These are phyloP conservation scores for Harmothoe impar DNA, from an alignment of 2,888 invertebrate genomes.

Conservation along the genomic window DNA sequence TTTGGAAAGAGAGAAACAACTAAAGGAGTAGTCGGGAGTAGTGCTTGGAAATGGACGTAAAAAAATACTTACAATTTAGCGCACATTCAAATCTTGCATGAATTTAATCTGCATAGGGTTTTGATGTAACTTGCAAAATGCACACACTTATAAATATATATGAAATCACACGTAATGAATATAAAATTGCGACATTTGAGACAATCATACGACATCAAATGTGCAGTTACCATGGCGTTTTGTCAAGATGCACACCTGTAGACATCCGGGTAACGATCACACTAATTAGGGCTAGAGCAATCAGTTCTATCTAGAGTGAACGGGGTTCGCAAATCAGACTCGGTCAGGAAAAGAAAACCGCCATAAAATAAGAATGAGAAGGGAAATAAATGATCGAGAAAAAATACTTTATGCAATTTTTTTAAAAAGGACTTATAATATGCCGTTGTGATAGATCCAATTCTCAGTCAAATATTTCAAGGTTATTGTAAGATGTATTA, in stretches of 20 bases:
- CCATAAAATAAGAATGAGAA: neutral
- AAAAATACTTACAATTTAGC: conserved; percentile 60
- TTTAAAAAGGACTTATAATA: too few species aligned
- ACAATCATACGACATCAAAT: conserved; percentile 63
- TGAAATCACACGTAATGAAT: conserved; percentile 33
- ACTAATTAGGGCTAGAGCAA: conserved; percentile 54
- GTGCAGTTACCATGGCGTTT: conserved; percentile 62
- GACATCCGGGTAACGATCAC: conserved; percentile 51
- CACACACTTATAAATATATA: conserved; percentile 44
- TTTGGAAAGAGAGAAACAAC: conserved; percentile 21
- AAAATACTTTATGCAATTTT: neutral
- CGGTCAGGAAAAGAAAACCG: conserved; percentile 27
- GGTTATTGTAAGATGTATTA: too few species aligned
- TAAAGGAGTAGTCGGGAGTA: conserved; percentile 33
- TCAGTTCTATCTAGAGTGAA: conserved; percentile 55
- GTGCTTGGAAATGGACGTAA: conserved; percentile 51
- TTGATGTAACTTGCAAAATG: conserved; percentile 61
- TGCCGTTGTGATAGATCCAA: too few species aligned
- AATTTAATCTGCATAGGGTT: conserved; percentile 49
- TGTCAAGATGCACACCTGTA: conserved; percentile 58
- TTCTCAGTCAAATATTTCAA: too few species aligned
- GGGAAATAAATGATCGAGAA: neutral
- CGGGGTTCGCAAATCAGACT: conserved; percentile 23
- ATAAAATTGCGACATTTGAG: conserved; percentile 55
- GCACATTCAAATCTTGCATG: conserved; percentile 61